Percentiles rank a stretch among this genome's conserved stretches.
Conservation (phyloP, 2,888 invertebrate genomes). For the Aplocera efformata region DNA sequence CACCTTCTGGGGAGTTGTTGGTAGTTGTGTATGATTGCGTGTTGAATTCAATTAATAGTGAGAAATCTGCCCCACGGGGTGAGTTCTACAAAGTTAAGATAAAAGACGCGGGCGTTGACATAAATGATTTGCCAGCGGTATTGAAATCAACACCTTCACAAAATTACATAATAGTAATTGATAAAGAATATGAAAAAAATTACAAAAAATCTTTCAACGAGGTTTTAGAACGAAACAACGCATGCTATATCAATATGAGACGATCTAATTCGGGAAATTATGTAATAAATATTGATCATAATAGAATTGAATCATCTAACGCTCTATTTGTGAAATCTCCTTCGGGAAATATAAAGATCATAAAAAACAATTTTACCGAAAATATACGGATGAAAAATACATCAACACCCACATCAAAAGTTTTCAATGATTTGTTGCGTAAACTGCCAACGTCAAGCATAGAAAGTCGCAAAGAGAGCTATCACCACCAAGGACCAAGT, state of each 20-base stretch:
- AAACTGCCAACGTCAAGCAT: conserved; percentile 25
- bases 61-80: conserved; percentile 3
- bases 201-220: conserved; percentile 37
- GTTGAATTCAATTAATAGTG: conserved; percentile 9
- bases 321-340: conserved; percentile 44
- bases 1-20: conserved; percentile 31
- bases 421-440: conserved; percentile 33
- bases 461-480: conserved; percentile 12
- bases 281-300: conserved; percentile 40
- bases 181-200: conserved; percentile 58
- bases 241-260: conserved; percentile 38
- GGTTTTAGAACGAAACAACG: conserved; percentile 29
- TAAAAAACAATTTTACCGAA: conserved; percentile 19
- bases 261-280: conserved; percentile 44
- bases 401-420: conserved; percentile 17
- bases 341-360: conserved; percentile 50
- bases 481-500: conserved; percentile 18
- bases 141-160: conserved; percentile 46
- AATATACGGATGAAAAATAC: background rate
- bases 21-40: conserved; percentile 28
- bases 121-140: conserved; percentile 38
- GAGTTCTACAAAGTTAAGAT: conserved; percentile 38
- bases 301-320: conserved; percentile 28
- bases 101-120: conserved; percentile 25
- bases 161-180: conserved; percentile 49